Conservation (phyloP, 2,797 vertebrate genomes). For the Chromis chromis region DNA sequence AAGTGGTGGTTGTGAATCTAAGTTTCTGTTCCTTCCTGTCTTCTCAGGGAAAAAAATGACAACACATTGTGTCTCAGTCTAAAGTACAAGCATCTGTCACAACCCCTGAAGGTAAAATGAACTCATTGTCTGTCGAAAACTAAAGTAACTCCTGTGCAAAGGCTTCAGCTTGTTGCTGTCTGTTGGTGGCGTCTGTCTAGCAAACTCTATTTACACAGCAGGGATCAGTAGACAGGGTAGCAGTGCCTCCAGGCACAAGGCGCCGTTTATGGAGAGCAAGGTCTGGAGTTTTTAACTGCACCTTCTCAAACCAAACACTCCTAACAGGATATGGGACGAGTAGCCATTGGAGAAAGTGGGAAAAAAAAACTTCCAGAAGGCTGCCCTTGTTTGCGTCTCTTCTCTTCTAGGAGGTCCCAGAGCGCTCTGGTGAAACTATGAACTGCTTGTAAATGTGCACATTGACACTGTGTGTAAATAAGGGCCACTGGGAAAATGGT, state of each 20-base stretch:
- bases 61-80: slow-evolving; percentile 43
- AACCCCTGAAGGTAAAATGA: slow-evolving; percentile 30
- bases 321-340: slow-evolving; percentile 63
- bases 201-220: slow-evolving; percentile 66
- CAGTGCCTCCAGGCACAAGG: slow-evolving; percentile 66
- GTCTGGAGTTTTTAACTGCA: slow-evolving; percentile 64
- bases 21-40: slow-evolving; percentile 38
- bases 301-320: slow-evolving; percentile 69
- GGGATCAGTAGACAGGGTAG: slow-evolving; percentile 60
- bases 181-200: slow-evolving; percentile 63
- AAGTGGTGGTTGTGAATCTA: slow-evolving; percentile 7
- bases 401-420: slow-evolving; percentile 46
- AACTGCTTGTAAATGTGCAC: slow-evolving; percentile 66
- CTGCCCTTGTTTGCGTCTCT: slow-evolving; percentile 59
- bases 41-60: slow-evolving; percentile 32
- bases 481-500: slow-evolving; percentile 50
- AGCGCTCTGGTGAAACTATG: slow-evolving; percentile 53
- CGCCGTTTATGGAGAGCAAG: slow-evolving; percentile 55
- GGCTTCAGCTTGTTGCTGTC: slow-evolving; percentile 50
- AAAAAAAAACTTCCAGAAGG: slow-evolving; percentile 66
- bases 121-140: slow-evolving; percentile 47
- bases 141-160: slow-evolving; percentile 52
- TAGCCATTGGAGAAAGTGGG: slow-evolving; percentile 36
- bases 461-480: slow-evolving; percentile 73
- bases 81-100: slow-evolving; percentile 45